Base-by-base conservation (phyloP, 1,140 invertebrate species). In the Bilobella aurantiaca region DNA sequence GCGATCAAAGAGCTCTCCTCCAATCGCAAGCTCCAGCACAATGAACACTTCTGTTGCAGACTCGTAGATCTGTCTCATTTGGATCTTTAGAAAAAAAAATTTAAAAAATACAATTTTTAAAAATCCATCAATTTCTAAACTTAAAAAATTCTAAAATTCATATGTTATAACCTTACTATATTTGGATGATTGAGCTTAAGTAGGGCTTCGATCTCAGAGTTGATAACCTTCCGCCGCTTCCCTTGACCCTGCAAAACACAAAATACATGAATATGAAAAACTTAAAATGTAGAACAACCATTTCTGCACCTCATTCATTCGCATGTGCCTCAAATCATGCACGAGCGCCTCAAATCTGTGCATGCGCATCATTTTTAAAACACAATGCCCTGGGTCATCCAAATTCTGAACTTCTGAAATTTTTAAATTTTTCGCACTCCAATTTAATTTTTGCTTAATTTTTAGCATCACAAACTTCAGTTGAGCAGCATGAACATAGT, bases 1-100 rank as follows among this genome's bases (percentile, higher is more conserved):
- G 64, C 80, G 75, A 71, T 82, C 81, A 74, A 82, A 81, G 1
- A 82, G 73, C 69, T 82, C 81, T n/a, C 79, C 69, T 25, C 78
- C 78, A 42, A 75, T 76, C 1, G 77, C 77, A 37, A 78, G 73
- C 59, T 79, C 78, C 34, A 78, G 66, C 2, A 79, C 75, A 28
- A 79, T 69, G 56, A 73, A 73, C 8, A 79, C 76, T 49, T 76
- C 70, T 29, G 66, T 68, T 1, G 70, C 67, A 21, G 76, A 75
- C 64, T 79, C 78, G 73, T 69, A 79, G n/a, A 79, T 75, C 62
- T 76, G 74, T 66, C 76, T 76, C 72, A 79, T 71, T 64, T 75
- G 65, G 60, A 78, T 75, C 77, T 78, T 60, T 60, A 70, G 63
- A 25, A 61, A 23, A 31, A 37, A 14, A 61, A 61, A n/a, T n/a